A percentile compares a stretch with the other conserved stretches of the same genome.
These are phyloP conservation scores for Ommatoiulus sabulosus DNA, from an alignment of 2,888 invertebrate species.

Conservation along the genomic window DNA sequence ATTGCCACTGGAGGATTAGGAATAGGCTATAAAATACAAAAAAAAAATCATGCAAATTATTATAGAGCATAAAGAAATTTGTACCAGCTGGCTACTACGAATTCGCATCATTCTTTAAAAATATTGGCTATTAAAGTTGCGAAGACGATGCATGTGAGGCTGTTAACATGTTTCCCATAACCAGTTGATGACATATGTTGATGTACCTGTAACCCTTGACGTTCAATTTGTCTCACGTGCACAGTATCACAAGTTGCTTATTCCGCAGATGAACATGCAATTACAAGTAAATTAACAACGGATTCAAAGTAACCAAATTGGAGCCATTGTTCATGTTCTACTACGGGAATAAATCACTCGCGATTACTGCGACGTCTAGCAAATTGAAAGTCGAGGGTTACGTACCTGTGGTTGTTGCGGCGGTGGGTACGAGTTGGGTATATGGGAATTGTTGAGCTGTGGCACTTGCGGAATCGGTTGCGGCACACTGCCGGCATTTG, in stretches of 20 bases:
- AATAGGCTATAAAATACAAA: slow-evolving; percentile 1
- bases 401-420: not conserved
- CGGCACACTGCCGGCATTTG: not conserved
- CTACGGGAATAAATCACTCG: too few species aligned
- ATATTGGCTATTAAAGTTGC: not conserved
- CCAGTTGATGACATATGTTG: not conserved
- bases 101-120: too few species aligned
- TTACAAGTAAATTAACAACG: too few species aligned
- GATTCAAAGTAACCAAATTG: too few species aligned
- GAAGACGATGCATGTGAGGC: not conserved
- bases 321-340: too few species aligned
- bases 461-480: slow-evolving; percentile 31
- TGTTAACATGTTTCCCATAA: not conserved
- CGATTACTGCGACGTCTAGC: too few species aligned
- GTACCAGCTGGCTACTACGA: too few species aligned
- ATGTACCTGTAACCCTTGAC: too few species aligned
- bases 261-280: too few species aligned
- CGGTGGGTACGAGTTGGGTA: not conserved
- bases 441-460: slow-evolving; percentile 14
- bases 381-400: not conserved
- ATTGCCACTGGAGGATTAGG: not conserved
- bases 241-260: too few species aligned
- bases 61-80: too few species aligned
- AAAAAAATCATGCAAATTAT: not conserved
- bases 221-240: too few species aligned